phyloP scores from a whole-genome alignment of 2,888 invertebrate species.

The Heteromyza rotundicornis region DNA sequence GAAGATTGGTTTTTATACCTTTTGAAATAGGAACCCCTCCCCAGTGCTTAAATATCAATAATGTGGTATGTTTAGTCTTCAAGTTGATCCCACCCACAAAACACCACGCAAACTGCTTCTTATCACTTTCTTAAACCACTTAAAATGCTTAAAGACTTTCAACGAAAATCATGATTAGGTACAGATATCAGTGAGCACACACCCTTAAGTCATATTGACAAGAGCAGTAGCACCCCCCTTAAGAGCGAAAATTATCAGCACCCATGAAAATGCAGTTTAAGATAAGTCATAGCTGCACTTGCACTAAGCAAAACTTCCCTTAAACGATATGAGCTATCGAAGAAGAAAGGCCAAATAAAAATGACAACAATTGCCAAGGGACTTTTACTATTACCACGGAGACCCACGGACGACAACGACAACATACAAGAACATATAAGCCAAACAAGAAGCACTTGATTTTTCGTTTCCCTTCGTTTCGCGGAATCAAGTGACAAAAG shows the following conservation, averaged over 20 bases:
- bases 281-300: background rate
- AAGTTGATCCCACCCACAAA: background rate
- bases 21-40: too few species aligned
- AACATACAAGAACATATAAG: too few species aligned
- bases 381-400: slow-evolving; percentile 3
- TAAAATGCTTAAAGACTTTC: slow-evolving; percentile 13
- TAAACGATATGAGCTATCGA: background rate
- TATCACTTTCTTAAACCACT: background rate
- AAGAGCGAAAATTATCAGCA: slow-evolving; percentile 41
- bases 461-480: background rate
- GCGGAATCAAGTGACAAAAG: slow-evolving; percentile 4
- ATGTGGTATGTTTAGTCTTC: background rate
- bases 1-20: too few species aligned
- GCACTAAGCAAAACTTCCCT: background rate
- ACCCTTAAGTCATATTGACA: too few species aligned
- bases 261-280: slow-evolving; percentile 49
- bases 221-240: too few species aligned
- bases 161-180: slow-evolving; percentile 23
- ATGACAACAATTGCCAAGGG: slow-evolving; percentile 12
- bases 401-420: too few species aligned
- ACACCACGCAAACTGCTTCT: background rate
- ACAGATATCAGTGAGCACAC: background rate
- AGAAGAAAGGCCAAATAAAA: too few species aligned
- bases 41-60: too few species aligned
- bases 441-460: slow-evolving; percentile 17